Base-by-base conservation (phyloP, 2,113 vertebrate species). In the Narcine bancroftii region DNA sequence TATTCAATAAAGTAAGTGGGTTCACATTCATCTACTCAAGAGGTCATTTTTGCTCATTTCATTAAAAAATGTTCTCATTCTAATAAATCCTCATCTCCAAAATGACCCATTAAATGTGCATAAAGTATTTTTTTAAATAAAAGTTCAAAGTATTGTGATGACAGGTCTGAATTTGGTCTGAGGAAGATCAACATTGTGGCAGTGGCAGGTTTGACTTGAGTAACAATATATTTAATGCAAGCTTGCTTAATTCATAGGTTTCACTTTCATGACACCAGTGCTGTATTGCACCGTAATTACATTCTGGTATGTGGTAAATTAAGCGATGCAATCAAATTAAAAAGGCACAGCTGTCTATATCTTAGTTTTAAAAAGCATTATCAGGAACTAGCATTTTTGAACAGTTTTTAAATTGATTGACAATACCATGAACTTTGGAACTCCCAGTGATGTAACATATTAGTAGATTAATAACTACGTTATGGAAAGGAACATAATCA, bases 271-370 rank as follows among this genome's bases (percentile, higher is more conserved):
- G 53, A 60, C 81, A 87, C 50, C 81, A 60, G 53, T 60, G 53
- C 33, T 87, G 81, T 53, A 36, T 87, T 87, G 81, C 36, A 87
- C 81, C 60, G 50, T 60, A 87, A 60, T 87, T 87, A 63, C 81
- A 21, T 63, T 87, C 33, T 60, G 77, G 47, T 29, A 50, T 81
- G 81, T 87, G 53, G 81, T 87, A 87, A 87, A 60, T 87, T 87
- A 13, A 6, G 81, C 9, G 81, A 17, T 87, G 53, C 2, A n/a
- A 87, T 36, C 5, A 60, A 87, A 63, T 63, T 87, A 87, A 87
- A 60, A 56, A 60, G n/a, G 6, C 36, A 6, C n/a, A 87, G 53
- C 33, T 60, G 21, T 33, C 81, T 87, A 60, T 19, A 87, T n/a
- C 33, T 87, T 87, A 87, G 81, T 36, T 63, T 60, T 39, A 87